phyloP scores from a whole-genome alignment of 2,113 vertebrate species.

The Noturus placidus region DNA sequence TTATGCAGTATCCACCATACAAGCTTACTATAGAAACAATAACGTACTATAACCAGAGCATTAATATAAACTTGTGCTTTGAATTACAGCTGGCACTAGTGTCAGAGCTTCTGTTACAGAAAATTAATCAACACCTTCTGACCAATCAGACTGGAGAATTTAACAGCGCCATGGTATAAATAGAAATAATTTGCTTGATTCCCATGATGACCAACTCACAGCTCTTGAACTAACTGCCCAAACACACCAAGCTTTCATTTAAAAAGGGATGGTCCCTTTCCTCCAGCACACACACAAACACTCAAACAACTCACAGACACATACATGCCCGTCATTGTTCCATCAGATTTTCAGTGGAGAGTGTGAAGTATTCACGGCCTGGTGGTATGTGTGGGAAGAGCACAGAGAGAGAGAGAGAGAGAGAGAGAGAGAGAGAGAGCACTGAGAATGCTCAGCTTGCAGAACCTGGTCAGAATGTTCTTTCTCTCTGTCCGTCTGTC shows the following conservation, averaged over 20 bases:
- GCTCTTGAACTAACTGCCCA: background rate
- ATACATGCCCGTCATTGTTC: constrained; percentile 38
- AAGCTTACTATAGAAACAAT: background rate
- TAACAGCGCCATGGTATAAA: background rate
- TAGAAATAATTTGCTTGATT: background rate
- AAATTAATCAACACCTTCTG: background rate
- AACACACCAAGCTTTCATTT: background rate
- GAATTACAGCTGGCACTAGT: background rate
- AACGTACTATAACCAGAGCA: background rate
- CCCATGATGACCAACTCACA: background rate
- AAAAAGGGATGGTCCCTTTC: background rate
- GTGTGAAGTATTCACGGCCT: constrained; percentile 71
- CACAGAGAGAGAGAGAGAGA: constrained; percentile 57
- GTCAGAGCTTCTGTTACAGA: background rate
- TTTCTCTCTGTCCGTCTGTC: background rate
- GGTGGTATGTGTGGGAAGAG: constrained; percentile 48
- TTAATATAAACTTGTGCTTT: background rate
- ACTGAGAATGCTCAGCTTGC: background rate
- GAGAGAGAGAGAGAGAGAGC: constrained; percentile 26
- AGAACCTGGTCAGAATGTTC: background rate
- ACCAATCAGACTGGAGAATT: background rate
- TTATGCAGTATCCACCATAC: background rate
- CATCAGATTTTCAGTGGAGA: constrained; percentile 67
- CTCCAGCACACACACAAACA: constrained; percentile 13
- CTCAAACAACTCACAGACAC: constrained; percentile 37